Base-by-base conservation (phyloP, 92 coral and sea anemone genomes). In the Siderastrea radians region DNA sequence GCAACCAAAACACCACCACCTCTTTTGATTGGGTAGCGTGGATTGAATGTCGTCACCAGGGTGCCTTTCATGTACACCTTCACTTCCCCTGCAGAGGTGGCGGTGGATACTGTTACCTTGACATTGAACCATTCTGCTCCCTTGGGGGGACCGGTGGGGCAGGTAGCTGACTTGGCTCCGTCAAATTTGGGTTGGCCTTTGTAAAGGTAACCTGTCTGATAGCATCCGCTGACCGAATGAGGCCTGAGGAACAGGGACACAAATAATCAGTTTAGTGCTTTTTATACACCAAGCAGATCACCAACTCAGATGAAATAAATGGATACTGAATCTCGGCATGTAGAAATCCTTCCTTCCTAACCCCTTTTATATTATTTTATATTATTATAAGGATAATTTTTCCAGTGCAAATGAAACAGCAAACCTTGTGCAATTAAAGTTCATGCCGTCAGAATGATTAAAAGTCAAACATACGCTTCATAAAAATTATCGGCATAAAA, bases 1-100 rank as follows among this genome's bases (percentile, higher is more conserved):
- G 92, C 97, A 72, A 94, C 95, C 71, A 92, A 48, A 13, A 94
- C 90, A 48, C 95, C 97, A 3, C 97, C 97, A 16, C 74, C 86
- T 14, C 87, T 90, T 72, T 63, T 77, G 62, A 82, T 52, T n/a
- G 88, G 80, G 58, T 86, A 79, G 74, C 88, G 92, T 12, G 93
- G 90, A 16, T 66, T 89, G 66, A 78, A 79, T 45, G 75, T 63
- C 77, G 84, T 79, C 48, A 80, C 89, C 61, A 90, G 53, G 6
- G 55, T 52, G 3, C 68, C 86, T 17, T 77, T 82, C 62, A 72
- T 50, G 67, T 68, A 90, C 68, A 93, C 82, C 65, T 72, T 90
- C 43, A 72, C 96, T 19, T 82, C 55, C 3, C 80, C 92, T 10
- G 69, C 79, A 43, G 80, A 71, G 6, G 70, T 26, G 62, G 71